Percentiles rank a stretch among this genome's conserved stretches.
Conservation (phyloP, 2,888 invertebrate genomes). For the Synergus laeviventris region DNA sequence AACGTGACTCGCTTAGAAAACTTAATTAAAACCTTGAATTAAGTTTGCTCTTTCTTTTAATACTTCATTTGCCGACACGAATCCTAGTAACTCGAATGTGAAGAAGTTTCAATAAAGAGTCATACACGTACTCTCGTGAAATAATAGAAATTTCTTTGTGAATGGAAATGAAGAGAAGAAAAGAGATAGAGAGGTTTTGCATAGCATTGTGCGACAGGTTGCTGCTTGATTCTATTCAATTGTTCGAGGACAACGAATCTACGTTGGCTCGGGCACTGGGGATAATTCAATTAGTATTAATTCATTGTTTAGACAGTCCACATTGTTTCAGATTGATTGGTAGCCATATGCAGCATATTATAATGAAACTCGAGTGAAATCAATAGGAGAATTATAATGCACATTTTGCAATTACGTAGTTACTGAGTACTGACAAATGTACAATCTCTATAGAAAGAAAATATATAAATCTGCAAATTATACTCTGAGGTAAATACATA, state of each 20-base stretch:
- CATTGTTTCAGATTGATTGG: conserved; percentile 30
- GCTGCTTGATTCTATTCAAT: conserved; percentile 37
- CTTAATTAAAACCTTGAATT: not conserved
- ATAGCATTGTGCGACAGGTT: conserved; percentile 38
- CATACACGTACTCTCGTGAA: not conserved
- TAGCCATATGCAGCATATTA: conserved; percentile 31
- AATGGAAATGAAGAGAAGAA: conserved; percentile 17
- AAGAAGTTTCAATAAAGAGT: conserved; percentile 8
- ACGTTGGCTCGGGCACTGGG: conserved; percentile 13
- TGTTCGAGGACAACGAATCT: conserved; percentile 26
- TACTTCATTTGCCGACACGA: not conserved
- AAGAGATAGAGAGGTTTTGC: conserved; percentile 18
- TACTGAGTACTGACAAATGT: conserved; percentile 12
- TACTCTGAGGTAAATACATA: no score
- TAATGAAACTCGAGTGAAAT: conserved; percentile 21
- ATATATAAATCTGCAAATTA: not conserved
- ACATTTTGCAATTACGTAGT: conserved; percentile 18
- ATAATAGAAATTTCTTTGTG: conserved; percentile 11
- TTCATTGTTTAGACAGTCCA: conserved; percentile 30
- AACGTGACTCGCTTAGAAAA: not conserved
- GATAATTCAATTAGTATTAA: conserved; percentile 39
- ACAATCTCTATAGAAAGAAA: not conserved
- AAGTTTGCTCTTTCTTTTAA: not conserved
- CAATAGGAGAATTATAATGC: conserved; percentile 19
- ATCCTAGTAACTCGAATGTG: not conserved